A percentile compares a stretch with the other conserved stretches of the same genome.
Conservation (phyloP, 2,113 vertebrate genomes). For the Daphoenositta chrysoptera region DNA sequence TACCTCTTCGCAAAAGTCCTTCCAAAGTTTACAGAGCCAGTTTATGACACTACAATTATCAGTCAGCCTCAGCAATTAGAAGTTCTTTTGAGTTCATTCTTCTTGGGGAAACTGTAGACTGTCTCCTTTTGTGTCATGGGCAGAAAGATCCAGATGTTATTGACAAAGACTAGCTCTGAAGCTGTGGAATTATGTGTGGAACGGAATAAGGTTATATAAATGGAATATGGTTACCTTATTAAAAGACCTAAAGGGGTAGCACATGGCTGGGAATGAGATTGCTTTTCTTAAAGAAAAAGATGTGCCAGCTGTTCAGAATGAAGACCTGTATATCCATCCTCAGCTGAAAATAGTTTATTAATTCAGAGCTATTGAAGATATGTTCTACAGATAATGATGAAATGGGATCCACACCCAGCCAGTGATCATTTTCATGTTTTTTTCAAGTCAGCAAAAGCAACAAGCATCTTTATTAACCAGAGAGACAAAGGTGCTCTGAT, state of each 20-base stretch:
- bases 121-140: not conserved
- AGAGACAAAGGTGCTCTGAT: not conserved
- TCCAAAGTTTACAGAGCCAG: not conserved
- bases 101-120: not conserved
- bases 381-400: not conserved
- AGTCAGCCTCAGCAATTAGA: not conserved
- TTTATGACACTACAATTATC: not conserved
- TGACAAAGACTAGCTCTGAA: not conserved
- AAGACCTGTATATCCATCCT: not conserved
- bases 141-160: not conserved
- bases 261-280: not conserved
- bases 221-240: not conserved
- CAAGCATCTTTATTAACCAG: not conserved
- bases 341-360: not conserved
- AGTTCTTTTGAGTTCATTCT: not conserved
- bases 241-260: not conserved
- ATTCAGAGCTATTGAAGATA: not conserved
- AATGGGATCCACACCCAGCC: not conserved
- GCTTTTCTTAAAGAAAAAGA: not conserved
- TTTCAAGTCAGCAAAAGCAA: not conserved
- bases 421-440: not conserved
- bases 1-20: not conserved
- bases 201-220: not conserved
- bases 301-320: not conserved
- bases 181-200: not conserved